Evolutionary conservation across 1,140 invertebrate species (phyloP), one percentile per base, ranked within the genome.

Genomic region (Pantala flavescens): DNA sequence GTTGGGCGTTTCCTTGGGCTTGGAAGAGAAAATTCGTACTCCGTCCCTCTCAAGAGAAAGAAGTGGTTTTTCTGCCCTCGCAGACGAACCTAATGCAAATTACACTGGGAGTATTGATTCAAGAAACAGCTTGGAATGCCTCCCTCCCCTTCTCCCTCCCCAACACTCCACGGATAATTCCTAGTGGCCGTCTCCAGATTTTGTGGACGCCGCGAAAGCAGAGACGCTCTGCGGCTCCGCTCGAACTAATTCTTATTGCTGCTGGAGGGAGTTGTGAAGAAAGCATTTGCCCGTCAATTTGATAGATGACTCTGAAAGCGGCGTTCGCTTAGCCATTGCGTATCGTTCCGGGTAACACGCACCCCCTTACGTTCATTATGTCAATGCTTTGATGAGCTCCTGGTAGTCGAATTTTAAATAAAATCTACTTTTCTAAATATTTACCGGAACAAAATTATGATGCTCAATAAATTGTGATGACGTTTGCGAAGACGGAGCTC

Each of bases 11-110:
- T 63, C 49, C 49, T 63, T 63, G n/a, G 16, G n/a, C 14, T 19
- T 63, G 49, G 49, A 63, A 63, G 49, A 63, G 16, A 63, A 21
- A 63, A 63, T 63, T 63, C 49, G 14, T 63, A 63, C 49, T 16
- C 16, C 49, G 49, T 63, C 49, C 49, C n/a, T 63, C 49, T 63
- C n/a, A 63, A 63, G 49, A 21, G n/a, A 63, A 63, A 63, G 49
- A 63, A 63, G 49, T 63, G 49, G 49, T 63, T 63, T 63, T 63
- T 63, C 49, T 63, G 49, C 49, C 72, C 72, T 73, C 42, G 42
- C 43, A 75, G 71, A 75, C 71, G 75, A 72, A 72, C 75, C 75
- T 73, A 75, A 75, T 75, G 75, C 75, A 75, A 75, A 75, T 75
- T 75, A 75, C 75, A 75, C 43, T 72, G 71, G 23, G 71, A 75